Evolutionary conservation across 2,113 vertebrate genomes (phyloP).

Genomic region (Sebastes fasciatus): DNA sequence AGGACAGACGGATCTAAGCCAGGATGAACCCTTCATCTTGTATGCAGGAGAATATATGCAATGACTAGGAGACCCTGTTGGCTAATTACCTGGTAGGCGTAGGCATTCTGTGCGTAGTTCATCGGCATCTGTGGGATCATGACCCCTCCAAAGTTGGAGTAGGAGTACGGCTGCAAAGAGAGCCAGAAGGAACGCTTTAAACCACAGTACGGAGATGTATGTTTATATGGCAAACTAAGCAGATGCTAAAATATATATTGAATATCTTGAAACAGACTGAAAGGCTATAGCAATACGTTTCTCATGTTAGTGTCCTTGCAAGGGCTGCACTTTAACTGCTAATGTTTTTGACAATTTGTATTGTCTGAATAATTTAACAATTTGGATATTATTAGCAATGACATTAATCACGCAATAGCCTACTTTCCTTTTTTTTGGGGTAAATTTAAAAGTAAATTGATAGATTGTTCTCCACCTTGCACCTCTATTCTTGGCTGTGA

Average conservation of each 20-base stretch:
- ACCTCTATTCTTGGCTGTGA: constrained; percentile 30
- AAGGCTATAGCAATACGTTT: neutral
- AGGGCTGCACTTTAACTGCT: neutral
- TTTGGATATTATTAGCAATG: constrained; percentile 6
- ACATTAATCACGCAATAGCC: neutral
- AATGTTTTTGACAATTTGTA: neutral
- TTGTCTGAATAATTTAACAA: constrained; percentile 28
- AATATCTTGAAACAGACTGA: neutral
- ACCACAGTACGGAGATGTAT: neutral
- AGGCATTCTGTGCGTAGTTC: constrained; percentile 88
- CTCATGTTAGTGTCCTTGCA: neutral
- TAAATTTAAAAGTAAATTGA: constrained; percentile 25
- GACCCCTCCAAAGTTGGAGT: constrained; percentile 83
- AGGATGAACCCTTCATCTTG: constrained; percentile 30
- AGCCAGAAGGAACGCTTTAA: constrained; percentile 3
- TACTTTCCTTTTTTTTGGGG: neutral
- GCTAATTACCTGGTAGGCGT: constrained; percentile 88
- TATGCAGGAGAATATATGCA: constrained; percentile 30
- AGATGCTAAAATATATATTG: neutral
- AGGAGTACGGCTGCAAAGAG: constrained; percentile 87
- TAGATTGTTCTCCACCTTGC: constrained; percentile 6
- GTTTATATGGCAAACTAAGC: neutral
- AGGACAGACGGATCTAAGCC: constrained; percentile 9
- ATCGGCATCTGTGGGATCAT: constrained; percentile 89
- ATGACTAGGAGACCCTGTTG: constrained; percentile 1